These are phyloP conservation scores for Drosophila quinaria DNA, from an alignment of 2,888 invertebrate genomes.

Conservation along the genomic window DNA sequence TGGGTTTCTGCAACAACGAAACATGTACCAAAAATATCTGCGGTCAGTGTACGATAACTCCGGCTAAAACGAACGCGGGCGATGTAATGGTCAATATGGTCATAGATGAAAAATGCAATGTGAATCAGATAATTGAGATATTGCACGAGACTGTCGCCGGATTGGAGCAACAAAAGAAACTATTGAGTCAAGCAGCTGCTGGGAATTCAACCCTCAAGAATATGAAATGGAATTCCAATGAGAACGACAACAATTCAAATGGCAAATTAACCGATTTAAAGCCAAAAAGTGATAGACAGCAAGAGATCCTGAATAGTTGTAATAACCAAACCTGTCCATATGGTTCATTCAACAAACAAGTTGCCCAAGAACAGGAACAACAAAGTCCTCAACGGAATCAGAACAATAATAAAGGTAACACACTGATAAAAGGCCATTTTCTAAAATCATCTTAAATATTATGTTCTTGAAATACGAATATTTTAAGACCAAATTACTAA, in stretches of 20 bases:
- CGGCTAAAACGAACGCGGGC: not conserved
- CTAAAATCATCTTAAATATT: too few species aligned
- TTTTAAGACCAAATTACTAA: too few species aligned
- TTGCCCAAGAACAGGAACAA: not conserved
- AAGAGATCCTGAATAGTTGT: not conserved
- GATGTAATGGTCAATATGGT: not conserved
- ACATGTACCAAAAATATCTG: not conserved
- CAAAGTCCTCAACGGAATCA: not conserved
- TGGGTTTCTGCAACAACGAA: not conserved
- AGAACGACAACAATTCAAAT: not conserved
- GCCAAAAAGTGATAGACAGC: not conserved
- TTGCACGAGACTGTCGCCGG: slow-evolving; percentile 48
- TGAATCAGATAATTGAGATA: slow-evolving; percentile 44
- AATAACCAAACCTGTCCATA: not conserved
- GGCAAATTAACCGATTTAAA: not conserved
- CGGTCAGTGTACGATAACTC: not conserved
- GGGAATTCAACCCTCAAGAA: not conserved
- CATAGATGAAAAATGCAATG: slow-evolving; percentile 41
- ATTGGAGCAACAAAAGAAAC: slow-evolving; percentile 38
- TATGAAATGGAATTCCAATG: not conserved
- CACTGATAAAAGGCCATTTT: too few species aligned
- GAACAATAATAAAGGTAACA: not conserved
- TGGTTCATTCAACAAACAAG: not conserved
- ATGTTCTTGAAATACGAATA: too few species aligned
- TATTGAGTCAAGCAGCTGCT: not conserved